These are phyloP conservation scores for Stramonita haemastoma DNA, from an alignment of 2,888 invertebrate genomes.

Conservation along the genomic window DNA sequence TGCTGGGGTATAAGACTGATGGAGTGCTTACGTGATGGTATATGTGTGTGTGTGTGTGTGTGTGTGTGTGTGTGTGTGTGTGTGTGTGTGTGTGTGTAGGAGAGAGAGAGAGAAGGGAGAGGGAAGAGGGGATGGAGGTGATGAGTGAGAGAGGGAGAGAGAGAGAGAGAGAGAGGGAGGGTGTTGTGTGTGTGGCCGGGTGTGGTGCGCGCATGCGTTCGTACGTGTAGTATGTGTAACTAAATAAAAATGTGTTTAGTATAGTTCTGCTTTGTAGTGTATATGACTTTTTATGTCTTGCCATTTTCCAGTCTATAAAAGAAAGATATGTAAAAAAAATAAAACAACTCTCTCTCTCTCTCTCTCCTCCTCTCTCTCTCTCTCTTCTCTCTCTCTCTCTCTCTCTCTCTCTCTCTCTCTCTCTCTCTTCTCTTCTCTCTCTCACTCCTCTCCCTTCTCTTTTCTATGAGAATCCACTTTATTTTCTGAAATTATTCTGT, in stretches of 20 bases:
- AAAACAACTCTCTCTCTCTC: neutral
- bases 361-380: neutral
- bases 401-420: neutral
- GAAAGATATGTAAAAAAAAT: no score
- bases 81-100: no score
- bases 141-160: neutral
- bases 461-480: neutral
- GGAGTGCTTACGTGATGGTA: neutral
- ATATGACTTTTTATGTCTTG: no score
- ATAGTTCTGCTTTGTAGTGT: no score
- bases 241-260: no score
- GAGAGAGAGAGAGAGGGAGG: neutral
- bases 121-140: neutral
- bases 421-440: neutral
- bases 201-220: no score
- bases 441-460: neutral
- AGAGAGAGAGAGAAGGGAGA: neutral
- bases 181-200: no score
- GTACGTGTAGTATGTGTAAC: no score
- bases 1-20: no score
- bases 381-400: no score
- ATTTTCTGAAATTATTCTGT: no score
- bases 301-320: no score
- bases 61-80: constrained; percentile 14
- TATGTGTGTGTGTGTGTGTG: constrained; percentile 15